phyloP scores from a whole-genome alignment of 2,113 vertebrate species.

The Lathamus discolor region DNA sequence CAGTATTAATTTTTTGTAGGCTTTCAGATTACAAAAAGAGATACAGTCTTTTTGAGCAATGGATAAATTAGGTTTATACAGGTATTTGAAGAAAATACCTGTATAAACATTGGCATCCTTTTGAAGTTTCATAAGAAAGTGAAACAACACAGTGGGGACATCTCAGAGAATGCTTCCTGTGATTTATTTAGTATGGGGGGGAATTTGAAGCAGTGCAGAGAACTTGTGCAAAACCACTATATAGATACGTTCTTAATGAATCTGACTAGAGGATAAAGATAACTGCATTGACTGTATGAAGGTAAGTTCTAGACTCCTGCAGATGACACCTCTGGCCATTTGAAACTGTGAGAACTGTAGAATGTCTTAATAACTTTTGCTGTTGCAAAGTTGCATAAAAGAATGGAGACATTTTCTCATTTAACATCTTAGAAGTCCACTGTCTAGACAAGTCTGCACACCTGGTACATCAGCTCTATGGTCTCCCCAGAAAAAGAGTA shows the following conservation, averaged over 20 bases:
- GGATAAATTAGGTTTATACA: neutral
- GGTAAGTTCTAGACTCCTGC: neutral
- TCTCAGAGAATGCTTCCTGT: neutral
- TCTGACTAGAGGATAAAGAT: neutral
- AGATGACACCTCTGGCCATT: neutral
- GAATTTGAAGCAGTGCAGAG: neutral
- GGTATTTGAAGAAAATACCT: neutral
- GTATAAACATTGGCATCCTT: neutral
- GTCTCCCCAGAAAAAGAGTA: neutral
- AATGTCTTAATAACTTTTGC: neutral
- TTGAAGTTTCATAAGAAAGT: neutral
- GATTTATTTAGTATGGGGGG: neutral
- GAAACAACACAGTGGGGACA: neutral
- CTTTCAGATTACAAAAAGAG: neutral
- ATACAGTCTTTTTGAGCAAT: neutral
- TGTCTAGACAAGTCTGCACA: neutral
- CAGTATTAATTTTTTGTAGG: neutral
- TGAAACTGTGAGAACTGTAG: neutral
- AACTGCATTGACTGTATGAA: neutral
- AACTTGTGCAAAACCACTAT: neutral
- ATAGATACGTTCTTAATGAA: fast-evolving
- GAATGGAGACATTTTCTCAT: neutral
- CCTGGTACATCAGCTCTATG: neutral
- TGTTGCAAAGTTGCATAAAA: neutral
- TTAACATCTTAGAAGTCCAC: neutral